Evolutionary conservation across 1,140 invertebrate genomes (phyloP).

Genomic region (Caenorhabditis briggsae): DNA sequence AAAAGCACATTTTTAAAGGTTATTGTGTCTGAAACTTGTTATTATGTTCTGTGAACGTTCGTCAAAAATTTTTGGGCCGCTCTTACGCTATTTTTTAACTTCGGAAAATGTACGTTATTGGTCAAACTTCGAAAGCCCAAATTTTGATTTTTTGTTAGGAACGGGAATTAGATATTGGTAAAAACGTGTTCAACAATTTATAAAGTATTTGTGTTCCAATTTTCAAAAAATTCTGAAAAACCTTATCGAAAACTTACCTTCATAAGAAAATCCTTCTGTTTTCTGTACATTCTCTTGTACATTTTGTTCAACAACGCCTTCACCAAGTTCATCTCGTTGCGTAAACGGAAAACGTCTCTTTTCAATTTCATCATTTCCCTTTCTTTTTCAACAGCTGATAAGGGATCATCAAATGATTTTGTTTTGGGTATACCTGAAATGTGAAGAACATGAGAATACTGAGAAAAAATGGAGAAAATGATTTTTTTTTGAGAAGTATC

Average conservation of each 20-base stretch:
- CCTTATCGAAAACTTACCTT: neutral
- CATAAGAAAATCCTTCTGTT: conserved; percentile 12
- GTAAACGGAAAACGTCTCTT: conserved; percentile 35
- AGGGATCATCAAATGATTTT: conserved; percentile 13
- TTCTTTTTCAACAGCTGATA: neutral
- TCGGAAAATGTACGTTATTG: too few species aligned
- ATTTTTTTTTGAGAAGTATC: neutral
- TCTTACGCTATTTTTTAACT: too few species aligned
- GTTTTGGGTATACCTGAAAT: conserved; percentile 18
- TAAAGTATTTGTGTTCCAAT: too few species aligned
- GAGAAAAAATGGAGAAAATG: neutral
- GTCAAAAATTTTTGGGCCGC: too few species aligned
- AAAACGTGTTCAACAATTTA: too few species aligned
- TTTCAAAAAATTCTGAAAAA: too few species aligned
- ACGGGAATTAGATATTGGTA: too few species aligned
- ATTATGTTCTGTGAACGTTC: too few species aligned
- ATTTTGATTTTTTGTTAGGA: too few species aligned
- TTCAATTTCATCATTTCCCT: conserved; percentile 43
- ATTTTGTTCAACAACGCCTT: conserved; percentile 33
- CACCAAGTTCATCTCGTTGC: conserved; percentile 42
- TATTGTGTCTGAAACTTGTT: too few species aligned
- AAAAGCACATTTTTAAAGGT: too few species aligned
- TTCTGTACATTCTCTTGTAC: conserved; percentile 46
- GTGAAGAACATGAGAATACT: neutral
- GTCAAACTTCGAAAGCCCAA: too few species aligned